These are phyloP conservation scores for Drosophila picticornis DNA, from an alignment of 2,888 invertebrate species.

Conservation along the genomic window DNA sequence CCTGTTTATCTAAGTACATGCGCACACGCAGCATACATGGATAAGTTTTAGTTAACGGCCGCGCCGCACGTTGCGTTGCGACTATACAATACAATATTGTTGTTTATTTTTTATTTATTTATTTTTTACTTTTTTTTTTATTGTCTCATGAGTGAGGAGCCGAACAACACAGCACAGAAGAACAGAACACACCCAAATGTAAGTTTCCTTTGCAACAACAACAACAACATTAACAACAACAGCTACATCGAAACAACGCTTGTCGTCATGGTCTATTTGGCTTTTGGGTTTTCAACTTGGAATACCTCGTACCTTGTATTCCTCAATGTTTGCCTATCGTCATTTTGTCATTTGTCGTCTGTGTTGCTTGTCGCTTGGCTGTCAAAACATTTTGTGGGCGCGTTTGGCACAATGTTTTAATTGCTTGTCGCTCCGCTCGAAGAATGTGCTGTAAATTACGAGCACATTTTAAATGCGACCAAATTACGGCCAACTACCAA, in stretches of 20 bases:
- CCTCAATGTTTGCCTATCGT: conserved; percentile 33
- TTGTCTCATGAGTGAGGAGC: conserved; percentile 42
- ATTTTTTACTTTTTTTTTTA: conserved; percentile 10
- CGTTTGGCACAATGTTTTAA: conserved; percentile 68
- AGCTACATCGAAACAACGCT: conserved; percentile 30
- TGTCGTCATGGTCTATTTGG: conserved; percentile 74
- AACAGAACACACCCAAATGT: conserved; percentile 62
- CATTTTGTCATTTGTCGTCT: conserved; percentile 28
- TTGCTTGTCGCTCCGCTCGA: conserved; percentile 45
- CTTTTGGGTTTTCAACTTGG: conserved; percentile 62
- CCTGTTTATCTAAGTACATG: conserved; percentile 37
- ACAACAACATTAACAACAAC: conserved; percentile 7
- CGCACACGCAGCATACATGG: conserved; percentile 39
- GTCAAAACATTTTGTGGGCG: conserved; percentile 59
- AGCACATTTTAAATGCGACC: conserved; percentile 29
- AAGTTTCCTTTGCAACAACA: conserved; percentile 41
- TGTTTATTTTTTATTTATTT: conserved; percentile 29
- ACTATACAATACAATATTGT: conserved; percentile 23
- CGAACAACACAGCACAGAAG: conserved; percentile 21
- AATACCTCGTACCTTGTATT: conserved; percentile 14
- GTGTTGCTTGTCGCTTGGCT: conserved; percentile 34
- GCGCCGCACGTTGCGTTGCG: conserved; percentile 29
- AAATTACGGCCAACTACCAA: conserved; percentile 40
- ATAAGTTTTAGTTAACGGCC: conserved; percentile 42
- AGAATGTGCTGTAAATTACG: conserved; percentile 50